Base-by-base conservation (phyloP, 35 echinoderm and acorn worm species). In the Chiridota heheva region DNA sequence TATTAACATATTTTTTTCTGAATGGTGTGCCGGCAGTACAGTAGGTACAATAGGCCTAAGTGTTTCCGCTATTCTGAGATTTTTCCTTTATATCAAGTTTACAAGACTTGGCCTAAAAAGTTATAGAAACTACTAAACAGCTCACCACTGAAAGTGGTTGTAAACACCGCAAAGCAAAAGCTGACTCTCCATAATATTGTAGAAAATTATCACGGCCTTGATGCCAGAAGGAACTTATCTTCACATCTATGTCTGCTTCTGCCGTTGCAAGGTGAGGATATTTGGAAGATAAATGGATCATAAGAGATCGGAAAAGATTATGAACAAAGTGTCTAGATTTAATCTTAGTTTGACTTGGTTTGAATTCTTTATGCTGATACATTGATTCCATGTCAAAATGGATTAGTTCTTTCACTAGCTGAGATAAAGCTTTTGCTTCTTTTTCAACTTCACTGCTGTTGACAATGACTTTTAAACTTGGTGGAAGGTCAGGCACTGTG, bases 201-300 rank as follows among this genome's bases (percentile, higher is more conserved):
- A 77, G 4, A 58, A 47, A 10, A 15, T 22, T 77, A 58, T 77
- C 73, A 20, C 48, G 31, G 4, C 73, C 18, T 49, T n/a, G n/a
- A n/a, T 77, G 48, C 73, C 73, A 77, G 30, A 77, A 77, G 4
- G 73, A 77, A 36, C 39, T 56, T 36, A 77, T 37, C 13, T 28
- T 17, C 20, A 47, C 40, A 17, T 53, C 35, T 60, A 37, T 55
- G 60, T 77, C 73, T 2, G 60, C 38, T 32, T 58, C 73, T 37
- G 73, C 48, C 56, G 34, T 53, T 3, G 73, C 17, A 36, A 77
- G 73, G 60, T 77, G 73, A 58, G 30, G 0, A 40, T 35, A 58
- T 58, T 59, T 77, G 30, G 36, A 15, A 26, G 48, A 47, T 16
- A 77, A 34, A 35, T 77, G 35, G 10, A 35, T 35, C 34, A 77